Percentiles rank a stretch among this genome's conserved stretches.
Evolutionary conservation across 2,888 invertebrate species (phyloP).

Genomic region (Steinernema hermaphroditum): DNA sequence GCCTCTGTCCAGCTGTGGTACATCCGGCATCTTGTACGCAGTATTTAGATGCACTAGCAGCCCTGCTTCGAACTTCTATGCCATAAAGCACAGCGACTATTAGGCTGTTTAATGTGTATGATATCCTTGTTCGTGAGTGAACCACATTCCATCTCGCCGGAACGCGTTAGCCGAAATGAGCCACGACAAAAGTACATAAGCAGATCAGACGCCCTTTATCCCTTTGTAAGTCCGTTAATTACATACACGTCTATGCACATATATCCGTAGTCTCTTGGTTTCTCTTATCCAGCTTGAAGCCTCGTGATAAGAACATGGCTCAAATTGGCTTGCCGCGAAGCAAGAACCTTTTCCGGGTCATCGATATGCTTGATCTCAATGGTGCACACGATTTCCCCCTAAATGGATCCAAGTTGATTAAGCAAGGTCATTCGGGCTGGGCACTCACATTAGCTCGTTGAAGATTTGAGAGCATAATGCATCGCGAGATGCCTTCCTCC

Average conservation of each 20-base stretch:
- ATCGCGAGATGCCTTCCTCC: slow-evolving; percentile 62
- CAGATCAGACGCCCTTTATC: no score
- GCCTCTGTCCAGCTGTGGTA: no score
- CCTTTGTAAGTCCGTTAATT: not conserved
- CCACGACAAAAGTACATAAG: no score
- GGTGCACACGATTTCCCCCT: slow-evolving; percentile 35
- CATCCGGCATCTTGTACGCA: no score
- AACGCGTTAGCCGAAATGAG: no score
- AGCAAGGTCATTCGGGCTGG: no score
- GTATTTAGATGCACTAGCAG: no score
- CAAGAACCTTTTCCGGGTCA: slow-evolving; percentile 38
- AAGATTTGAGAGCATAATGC: slow-evolving; percentile 57
- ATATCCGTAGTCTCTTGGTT: not conserved
- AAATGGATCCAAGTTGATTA: not conserved
- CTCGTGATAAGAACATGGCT: slow-evolving; percentile 61
- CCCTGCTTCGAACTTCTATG: no score
- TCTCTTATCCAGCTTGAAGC: slow-evolving; percentile 38
- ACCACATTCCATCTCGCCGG: no score
- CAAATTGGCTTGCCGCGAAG: slow-evolving; percentile 41
- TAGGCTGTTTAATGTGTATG: no score
- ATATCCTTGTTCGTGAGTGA: no score
- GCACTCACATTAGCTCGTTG: slow-evolving; percentile 51
- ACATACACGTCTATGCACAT: not conserved
- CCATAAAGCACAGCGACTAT: no score
- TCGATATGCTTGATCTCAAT: slow-evolving; percentile 34